These are phyloP conservation scores for Eriosoma lanigerum DNA, from an alignment of 1,140 invertebrate species.

Conservation along the genomic window DNA sequence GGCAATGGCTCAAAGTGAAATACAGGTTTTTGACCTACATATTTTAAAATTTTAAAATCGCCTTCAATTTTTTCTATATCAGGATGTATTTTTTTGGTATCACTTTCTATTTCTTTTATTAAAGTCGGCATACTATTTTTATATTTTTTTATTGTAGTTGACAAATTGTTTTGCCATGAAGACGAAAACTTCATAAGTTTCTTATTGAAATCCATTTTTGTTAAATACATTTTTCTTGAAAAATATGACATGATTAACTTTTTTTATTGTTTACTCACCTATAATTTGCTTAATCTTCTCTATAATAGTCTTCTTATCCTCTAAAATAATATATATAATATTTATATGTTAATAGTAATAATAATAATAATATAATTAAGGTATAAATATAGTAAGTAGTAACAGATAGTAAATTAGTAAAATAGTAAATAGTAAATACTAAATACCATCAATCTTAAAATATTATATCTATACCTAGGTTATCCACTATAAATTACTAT, in stretches of 20 bases:
- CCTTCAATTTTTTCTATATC: slow-evolving; percentile 20
- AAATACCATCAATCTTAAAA: too few relatives aligned
- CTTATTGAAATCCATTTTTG: not conserved
- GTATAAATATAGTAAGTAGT: too few relatives aligned
- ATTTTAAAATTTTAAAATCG: slow-evolving; percentile 41
- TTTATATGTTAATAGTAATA: too few relatives aligned
- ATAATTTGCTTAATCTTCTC: too few relatives aligned
- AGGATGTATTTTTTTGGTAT: slow-evolving; percentile 34
- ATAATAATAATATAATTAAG: too few relatives aligned
- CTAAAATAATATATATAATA: not conserved
- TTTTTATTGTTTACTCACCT: slow-evolving; percentile 31
- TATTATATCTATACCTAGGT: too few relatives aligned
- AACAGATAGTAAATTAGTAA: too few relatives aligned
- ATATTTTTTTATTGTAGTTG: not conserved
- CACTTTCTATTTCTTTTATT: not conserved
- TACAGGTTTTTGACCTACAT: not conserved
- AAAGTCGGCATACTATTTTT: slow-evolving; percentile 36
- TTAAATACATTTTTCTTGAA: not conserved
- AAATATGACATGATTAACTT: not conserved
- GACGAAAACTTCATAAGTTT: not conserved
- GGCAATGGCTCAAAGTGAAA: slow-evolving; percentile 43
- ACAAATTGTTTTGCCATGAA: slow-evolving; percentile 19
- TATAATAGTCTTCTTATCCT: not conserved
- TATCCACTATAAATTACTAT: too few relatives aligned
- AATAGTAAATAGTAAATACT: too few relatives aligned